phyloP scores from a whole-genome alignment of 2,113 vertebrate species.

The Microtus pennsylvanicus region DNA sequence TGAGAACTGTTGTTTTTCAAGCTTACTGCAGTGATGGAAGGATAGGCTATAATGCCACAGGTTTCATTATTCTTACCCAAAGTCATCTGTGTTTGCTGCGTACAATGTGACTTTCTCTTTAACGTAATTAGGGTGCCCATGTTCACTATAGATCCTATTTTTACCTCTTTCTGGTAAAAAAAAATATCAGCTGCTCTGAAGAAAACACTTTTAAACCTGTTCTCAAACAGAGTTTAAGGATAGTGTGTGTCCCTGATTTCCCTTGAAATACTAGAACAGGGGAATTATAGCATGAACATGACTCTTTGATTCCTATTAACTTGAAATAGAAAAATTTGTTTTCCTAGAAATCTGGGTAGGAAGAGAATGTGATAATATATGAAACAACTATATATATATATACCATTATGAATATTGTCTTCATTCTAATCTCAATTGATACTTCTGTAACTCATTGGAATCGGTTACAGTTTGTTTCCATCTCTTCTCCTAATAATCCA shows the following conservation, averaged over 20 bases:
- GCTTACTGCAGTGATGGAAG: not conserved
- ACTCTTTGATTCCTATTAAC: not conserved
- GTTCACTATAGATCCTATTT: not conserved
- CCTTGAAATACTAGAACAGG: not conserved
- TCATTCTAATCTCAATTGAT: not conserved
- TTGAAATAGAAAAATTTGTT: not conserved
- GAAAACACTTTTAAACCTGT: not conserved
- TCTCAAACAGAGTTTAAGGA: not conserved
- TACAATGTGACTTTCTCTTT: not conserved
- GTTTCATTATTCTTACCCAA: not conserved
- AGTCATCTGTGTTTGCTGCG: not conserved
- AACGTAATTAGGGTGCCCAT: not conserved
- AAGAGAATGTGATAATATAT: not conserved
- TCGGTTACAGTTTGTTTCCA: not conserved
- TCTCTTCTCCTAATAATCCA: not conserved
- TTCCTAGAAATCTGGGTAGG: not conserved
- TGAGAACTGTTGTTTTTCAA: not conserved
- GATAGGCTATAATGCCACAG: not conserved
- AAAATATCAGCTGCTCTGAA: not conserved
- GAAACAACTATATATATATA: not conserved
- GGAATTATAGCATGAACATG: not conserved
- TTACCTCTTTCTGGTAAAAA: not conserved
- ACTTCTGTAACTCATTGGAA: not conserved
- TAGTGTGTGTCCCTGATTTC: not conserved
- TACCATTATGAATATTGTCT: not conserved